A percentile compares a stretch with the other conserved stretches of the same genome.
Evolutionary conservation across 2,113 vertebrate genomes (phyloP).

Genomic region (Zosterops pallidus): DNA sequence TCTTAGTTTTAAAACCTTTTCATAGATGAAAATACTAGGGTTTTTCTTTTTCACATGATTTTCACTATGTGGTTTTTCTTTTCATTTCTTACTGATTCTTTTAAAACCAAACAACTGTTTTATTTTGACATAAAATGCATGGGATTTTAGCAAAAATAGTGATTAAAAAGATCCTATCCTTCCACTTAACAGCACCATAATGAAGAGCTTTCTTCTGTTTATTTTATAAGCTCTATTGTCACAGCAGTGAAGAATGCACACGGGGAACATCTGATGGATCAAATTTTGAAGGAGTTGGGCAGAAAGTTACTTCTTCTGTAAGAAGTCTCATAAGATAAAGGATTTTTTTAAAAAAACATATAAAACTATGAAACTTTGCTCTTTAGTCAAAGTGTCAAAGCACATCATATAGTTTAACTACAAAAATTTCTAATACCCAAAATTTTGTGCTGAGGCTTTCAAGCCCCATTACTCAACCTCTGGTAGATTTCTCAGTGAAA

Average conservation of each 20-base stretch:
- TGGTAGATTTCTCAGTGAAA: background rate
- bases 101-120: background rate
- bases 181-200: background rate
- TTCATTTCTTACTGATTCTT: background rate
- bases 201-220: background rate
- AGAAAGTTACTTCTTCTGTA: background rate
- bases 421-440: background rate
- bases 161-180: background rate
- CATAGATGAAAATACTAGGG: background rate
- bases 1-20: background rate
- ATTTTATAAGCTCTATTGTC: background rate
- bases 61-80: background rate
- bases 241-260: background rate
- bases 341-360: fast-evolving
- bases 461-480: background rate
- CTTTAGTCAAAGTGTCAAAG: background rate
- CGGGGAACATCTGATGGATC: background rate
- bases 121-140: background rate
- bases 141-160: background rate
- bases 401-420: background rate
- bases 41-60: background rate
- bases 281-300: background rate
- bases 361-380: background rate
- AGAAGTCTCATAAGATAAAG: background rate
- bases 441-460: background rate